Base-by-base conservation (phyloP, 2,113 vertebrate genomes). In the Platycercus adscitus region DNA sequence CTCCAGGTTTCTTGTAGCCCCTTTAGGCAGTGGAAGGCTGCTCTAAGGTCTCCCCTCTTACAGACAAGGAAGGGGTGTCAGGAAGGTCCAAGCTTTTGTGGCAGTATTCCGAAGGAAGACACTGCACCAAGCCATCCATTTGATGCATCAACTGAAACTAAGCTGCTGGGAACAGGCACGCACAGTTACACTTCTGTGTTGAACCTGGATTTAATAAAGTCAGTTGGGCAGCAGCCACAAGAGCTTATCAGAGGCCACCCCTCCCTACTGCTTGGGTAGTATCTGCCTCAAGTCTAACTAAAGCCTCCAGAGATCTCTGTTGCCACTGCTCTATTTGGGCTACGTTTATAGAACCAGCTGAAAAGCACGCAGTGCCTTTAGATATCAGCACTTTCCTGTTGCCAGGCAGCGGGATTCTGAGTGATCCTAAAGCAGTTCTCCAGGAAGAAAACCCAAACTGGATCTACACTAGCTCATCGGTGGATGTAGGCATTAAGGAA, bases 321-420 rank as follows among this genome's bases (percentile, higher is more conserved):
- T 89, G 85, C 81, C 84, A 49, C 60, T 66, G 56, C 53, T 91
- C 83, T 90, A 58, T 43, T 91, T 44, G n/a, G 43, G 93, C 95
- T 98, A 96, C 89, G 85, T 95, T 97, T 97, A 97, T 66, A 82
- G 91, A 90, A 95, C 81, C 85, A 96, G 91, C 44, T 95, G 50
- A 86, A 93, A 97, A 85, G 79, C 86, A 94, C 26, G 86, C 50
- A 94, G 87, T 88, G 97, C 90, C 92, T 92, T 94, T 93, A 96
- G 94, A 77, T 90, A 95, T 73, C 93, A 91, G 80, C 8, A 87
- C 41, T 87, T 96, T 64, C 73, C 87, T 50, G 88, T 89, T 97
- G 85, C 83, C 86, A 97, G 86, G 89, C 84, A 96, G 93, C 68
- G 93, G 84, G 84, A 93, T 95, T 92, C 91, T 90, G 78, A 90